Evolutionary conservation across 2,113 vertebrate species (phyloP).

Genomic region (Manacus vitellinus): DNA sequence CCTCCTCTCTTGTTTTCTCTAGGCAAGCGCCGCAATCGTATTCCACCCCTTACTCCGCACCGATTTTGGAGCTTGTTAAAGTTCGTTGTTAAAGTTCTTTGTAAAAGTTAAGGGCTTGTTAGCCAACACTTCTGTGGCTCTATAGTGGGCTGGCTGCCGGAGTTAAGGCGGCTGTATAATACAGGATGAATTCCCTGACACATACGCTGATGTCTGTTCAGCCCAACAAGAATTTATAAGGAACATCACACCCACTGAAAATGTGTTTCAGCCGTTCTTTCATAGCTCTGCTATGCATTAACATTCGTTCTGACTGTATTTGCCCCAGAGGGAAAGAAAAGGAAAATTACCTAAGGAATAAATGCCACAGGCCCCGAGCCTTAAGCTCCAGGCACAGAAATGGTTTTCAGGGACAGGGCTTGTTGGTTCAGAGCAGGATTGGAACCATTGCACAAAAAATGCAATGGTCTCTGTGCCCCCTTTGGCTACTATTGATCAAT

Average conservation of each 20-base stretch:
- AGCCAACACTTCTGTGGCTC: neutral
- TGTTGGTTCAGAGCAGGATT: neutral
- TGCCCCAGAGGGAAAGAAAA: neutral
- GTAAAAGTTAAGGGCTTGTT: neutral
- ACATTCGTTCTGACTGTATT: accelerated
- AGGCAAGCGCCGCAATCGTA: accelerated
- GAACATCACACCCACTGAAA: neutral
- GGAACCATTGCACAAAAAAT: neutral
- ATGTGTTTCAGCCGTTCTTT: neutral
- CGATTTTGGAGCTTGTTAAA: neutral
- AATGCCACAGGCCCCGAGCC: accelerated
- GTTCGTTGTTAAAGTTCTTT: too few relatives aligned
- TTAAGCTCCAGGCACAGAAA: neutral
- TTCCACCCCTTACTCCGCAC: neutral
- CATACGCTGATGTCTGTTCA: neutral
- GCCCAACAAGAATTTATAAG: neutral
- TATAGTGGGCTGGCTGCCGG: too few relatives aligned
- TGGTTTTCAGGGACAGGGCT: neutral
- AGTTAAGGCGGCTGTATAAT: too few relatives aligned
- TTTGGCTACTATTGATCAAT: accelerated
- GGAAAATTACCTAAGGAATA: neutral
- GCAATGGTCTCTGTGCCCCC: accelerated
- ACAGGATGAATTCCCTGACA: neutral
- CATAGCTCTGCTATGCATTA: accelerated
- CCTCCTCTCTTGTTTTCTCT: accelerated